Evolutionary conservation across 2,797 vertebrate species (phyloP).

Genomic region (Heterohyrax brucei): DNA sequence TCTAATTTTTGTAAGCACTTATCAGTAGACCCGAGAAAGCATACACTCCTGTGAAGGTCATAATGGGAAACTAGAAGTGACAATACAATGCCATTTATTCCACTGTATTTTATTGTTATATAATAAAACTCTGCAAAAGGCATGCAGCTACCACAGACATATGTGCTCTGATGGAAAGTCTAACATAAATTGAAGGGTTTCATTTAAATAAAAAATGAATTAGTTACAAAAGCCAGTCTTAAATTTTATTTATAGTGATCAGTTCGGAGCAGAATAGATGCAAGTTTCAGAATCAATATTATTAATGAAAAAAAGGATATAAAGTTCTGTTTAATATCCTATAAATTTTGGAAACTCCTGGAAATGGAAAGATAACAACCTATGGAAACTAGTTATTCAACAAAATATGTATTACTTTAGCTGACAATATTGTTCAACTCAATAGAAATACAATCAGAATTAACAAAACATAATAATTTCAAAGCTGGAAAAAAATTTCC

Average conservation of each 20-base stretch:
- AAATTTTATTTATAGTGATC: neutral
- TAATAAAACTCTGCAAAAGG: neutral
- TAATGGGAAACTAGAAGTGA: conserved; percentile 40
- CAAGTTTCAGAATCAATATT: neutral
- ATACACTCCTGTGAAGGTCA: neutral
- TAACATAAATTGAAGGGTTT: neutral
- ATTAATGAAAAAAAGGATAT: conserved; percentile 33
- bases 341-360: neutral
- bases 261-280: neutral
- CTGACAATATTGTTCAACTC: neutral
- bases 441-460: neutral
- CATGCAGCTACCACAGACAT: rapidly evolving
- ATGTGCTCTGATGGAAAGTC: neutral
- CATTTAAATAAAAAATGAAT: neutral
- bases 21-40: neutral
- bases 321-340: neutral
- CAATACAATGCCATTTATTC: neutral
- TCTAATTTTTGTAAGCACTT: conserved; percentile 40
- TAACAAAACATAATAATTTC: conserved; percentile 9
- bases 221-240: neutral
- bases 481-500: neutral
- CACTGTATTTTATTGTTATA: neutral
- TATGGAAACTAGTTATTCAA: neutral
- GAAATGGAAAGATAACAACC: neutral
- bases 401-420: neutral